Base-by-base conservation (phyloP, 1,140 invertebrate genomes). In the Copidosoma floridanum region DNA sequence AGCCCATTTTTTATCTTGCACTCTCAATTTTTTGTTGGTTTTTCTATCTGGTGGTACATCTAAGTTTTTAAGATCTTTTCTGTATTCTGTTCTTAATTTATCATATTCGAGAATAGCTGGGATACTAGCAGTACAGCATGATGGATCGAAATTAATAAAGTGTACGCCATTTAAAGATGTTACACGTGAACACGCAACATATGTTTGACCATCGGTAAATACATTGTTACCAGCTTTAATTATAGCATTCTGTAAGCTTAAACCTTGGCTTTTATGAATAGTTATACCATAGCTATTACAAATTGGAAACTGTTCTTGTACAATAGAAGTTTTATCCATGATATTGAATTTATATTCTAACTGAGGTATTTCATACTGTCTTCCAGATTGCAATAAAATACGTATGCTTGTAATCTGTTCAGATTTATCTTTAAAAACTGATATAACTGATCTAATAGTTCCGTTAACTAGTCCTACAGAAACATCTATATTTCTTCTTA, bases 231-330 rank as follows among this genome's bases (percentile, higher is more conserved):
- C 70, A 16, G 66, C 60, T 62, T 74, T 67, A 14, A 74, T 56
- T 7, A 75, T 32, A 29, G 63, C 68, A 58, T 63, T 69, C 16
- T 67, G 37, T 24, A 77, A 65, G 53, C 68, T 76, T 8, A 76
- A 56, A 10, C 75, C 73, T 66, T 78, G 74, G 64, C 68, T 69
- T 66, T 76, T 78, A 55, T 78, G 75, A 32, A 79, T 68, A n/a
- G 74, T 77, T 18, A 75, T 72, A n/a, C 65, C 72, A 68, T 74
- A 76, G 40, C 72, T 73, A 8, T 71, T 32, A 37, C 41, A 64
- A n/a, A 76, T 64, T 21, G 75, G 72, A 69, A 76, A 79, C 64
- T 79, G 76, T 56, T 71, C 61, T 51, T 73, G 63, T 35, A 68
- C 55, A 24, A 73, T 61, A 67, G 29, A 75, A 12, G 59, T 68